Conservation (phyloP, 2,797 vertebrate genomes). For the Lacerta bilineata region DNA sequence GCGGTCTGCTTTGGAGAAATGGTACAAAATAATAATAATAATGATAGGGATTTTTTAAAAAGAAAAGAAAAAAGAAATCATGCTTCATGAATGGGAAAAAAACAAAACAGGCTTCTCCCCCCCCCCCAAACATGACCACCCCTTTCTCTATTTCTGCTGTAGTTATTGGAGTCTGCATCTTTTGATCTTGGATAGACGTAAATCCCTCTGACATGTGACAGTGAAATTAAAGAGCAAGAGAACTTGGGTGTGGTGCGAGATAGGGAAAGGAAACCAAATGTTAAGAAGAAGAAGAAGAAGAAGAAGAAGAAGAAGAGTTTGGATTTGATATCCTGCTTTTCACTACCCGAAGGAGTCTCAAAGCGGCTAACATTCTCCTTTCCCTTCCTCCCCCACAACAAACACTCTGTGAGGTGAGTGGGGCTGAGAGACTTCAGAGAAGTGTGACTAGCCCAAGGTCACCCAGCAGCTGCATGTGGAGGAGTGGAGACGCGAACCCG, state of each 20-base stretch:
- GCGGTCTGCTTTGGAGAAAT: not conserved
- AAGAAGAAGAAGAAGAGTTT: too few relatives aligned
- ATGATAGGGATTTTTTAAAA: not conserved
- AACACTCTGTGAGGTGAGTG: too few relatives aligned
- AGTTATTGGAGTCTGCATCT: constrained; percentile 25
- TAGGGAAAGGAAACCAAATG: constrained; percentile 2
- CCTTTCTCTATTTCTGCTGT: not conserved
- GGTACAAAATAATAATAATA: constrained; percentile 32
- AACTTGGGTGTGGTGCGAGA: constrained; percentile 43
- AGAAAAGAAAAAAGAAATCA: not conserved
- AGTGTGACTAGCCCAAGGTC: too few relatives aligned
- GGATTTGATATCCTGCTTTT: too few relatives aligned
- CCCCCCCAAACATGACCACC: not conserved
- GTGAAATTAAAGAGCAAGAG: constrained; percentile 9
- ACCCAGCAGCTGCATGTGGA: too few relatives aligned
- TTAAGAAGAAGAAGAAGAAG: too few relatives aligned
- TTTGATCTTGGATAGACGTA: constrained; percentile 29
- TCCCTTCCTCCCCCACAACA: too few relatives aligned
- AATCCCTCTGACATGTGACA: not conserved
- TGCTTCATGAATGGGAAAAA: not conserved
- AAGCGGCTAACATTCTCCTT: too few relatives aligned
- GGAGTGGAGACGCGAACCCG: too few relatives aligned
- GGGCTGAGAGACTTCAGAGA: too few relatives aligned
- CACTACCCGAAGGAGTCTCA: too few relatives aligned
- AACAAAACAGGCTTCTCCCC: constrained; percentile 4